Percentiles rank a stretch among this genome's conserved stretches.
phyloP scores from a whole-genome alignment of 2,113 vertebrate species.

The Chaetorhynchus papuensis region DNA sequence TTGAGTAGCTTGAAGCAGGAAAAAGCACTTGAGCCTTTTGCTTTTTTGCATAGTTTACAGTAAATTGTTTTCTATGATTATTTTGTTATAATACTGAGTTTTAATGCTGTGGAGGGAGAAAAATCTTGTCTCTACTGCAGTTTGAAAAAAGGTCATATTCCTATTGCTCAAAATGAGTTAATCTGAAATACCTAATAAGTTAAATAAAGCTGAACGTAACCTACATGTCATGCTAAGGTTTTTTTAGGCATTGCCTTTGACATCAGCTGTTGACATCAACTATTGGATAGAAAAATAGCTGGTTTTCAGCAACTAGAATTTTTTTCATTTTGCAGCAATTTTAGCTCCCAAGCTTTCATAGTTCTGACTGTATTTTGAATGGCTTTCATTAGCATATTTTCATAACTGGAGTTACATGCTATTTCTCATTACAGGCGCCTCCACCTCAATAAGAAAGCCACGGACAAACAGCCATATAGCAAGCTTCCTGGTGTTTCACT shows the following conservation, averaged over 20 bases:
- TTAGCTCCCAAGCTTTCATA: neutral
- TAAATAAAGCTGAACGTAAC: neutral
- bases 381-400: neutral
- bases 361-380: neutral
- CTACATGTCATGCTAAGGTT: neutral
- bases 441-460: slow-evolving; percentile 88
- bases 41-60: neutral
- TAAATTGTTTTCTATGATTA: neutral
- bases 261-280: neutral
- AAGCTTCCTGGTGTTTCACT: slow-evolving; percentile 91
- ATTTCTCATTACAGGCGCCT: slow-evolving; percentile 77
- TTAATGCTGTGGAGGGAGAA: neutral
- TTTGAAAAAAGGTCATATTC: neutral
- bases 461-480: slow-evolving; percentile 87
- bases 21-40: neutral
- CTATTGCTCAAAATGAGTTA: neutral
- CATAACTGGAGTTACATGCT: neutral
- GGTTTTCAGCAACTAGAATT: neutral
- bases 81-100: neutral
- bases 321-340: neutral
- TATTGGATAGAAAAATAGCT: neutral
- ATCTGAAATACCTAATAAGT: neutral
- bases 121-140: neutral
- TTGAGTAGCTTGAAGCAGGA: neutral
- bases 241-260: neutral